Percentiles rank a stretch among this genome's conserved stretches.
phyloP scores from a whole-genome alignment of 2,113 vertebrate species.

The Cyanoderma ruficeps region DNA sequence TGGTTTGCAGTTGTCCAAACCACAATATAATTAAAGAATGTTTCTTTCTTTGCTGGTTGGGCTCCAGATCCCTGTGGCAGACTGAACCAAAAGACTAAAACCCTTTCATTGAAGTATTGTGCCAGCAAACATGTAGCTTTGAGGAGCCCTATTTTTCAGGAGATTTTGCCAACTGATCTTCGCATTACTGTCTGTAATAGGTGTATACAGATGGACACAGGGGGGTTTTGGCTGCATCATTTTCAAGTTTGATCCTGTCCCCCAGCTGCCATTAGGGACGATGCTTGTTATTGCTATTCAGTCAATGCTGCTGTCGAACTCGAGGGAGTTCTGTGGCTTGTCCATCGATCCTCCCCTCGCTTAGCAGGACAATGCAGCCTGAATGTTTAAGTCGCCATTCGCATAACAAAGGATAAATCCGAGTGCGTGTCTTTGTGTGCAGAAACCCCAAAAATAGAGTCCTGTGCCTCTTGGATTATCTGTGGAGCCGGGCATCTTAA shows the following conservation, averaged over 20 bases:
- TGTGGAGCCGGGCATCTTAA: background rate
- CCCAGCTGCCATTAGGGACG: background rate
- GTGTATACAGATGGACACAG: fast-evolving
- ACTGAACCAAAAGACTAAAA: background rate
- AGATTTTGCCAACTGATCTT: background rate
- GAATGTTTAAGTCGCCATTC: background rate
- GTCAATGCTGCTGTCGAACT: background rate
- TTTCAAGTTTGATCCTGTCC: background rate
- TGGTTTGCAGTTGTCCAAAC: constrained; percentile 55
- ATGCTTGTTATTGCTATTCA: constrained; percentile 32
- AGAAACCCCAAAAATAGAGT: background rate
- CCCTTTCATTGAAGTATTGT: background rate
- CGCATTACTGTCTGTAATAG: background rate
- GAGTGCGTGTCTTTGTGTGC: background rate
- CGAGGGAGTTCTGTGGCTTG: background rate
- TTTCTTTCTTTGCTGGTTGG: background rate
- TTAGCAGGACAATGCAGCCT: background rate
- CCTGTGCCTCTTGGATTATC: background rate
- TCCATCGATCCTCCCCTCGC: background rate
- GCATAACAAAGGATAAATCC: background rate
- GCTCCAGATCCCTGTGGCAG: background rate
- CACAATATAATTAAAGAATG: constrained; percentile 57
- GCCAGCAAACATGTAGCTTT: background rate
- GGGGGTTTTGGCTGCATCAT: background rate
- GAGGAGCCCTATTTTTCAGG: background rate